phyloP scores from a whole-genome alignment of 1,140 invertebrate species.

The Tachypleus tridentatus region DNA sequence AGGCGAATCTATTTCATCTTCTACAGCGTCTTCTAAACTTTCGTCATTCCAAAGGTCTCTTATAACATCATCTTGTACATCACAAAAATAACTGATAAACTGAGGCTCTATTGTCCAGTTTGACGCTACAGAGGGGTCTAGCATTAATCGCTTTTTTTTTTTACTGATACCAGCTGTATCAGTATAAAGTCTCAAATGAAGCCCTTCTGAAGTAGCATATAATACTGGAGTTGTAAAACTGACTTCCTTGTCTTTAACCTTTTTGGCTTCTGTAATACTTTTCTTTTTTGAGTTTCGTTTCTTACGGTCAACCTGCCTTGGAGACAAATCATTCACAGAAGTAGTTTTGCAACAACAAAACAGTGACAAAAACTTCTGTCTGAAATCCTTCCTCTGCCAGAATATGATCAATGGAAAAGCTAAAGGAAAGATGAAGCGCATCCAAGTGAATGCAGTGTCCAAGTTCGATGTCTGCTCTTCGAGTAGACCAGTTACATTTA shows the following conservation, averaged over 20 bases:
- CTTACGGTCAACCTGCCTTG: conserved; percentile 7
- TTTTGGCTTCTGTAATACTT: background rate
- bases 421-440: conserved; percentile 14
- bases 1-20: background rate
- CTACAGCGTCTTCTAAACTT: too few relatives aligned
- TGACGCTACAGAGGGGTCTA: background rate
- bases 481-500: too few relatives aligned
- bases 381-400: conserved; percentile 19
- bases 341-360: conserved; percentile 17
- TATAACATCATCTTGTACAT: conserved; percentile 6
- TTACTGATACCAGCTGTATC: background rate
- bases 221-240: conserved; percentile 22
- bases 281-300: conserved; percentile 3
- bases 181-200: conserved; percentile 19
- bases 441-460: conserved; percentile 21
- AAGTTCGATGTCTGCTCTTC: conserved; percentile 6
- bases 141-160: background rate
- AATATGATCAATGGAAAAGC: conserved; percentile 14
- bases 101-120: conserved; percentile 11
- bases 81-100: conserved; percentile 23
- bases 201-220: conserved; percentile 22
- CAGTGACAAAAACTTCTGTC: conserved; percentile 16
- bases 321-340: conserved; percentile 9
- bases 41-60: background rate
- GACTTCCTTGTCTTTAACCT: conserved; percentile 7